Evolutionary conservation across 2,113 vertebrate genomes (phyloP), one percentile per base, ranked within the genome.

Genomic region (Opisthocomus hoazin): DNA sequence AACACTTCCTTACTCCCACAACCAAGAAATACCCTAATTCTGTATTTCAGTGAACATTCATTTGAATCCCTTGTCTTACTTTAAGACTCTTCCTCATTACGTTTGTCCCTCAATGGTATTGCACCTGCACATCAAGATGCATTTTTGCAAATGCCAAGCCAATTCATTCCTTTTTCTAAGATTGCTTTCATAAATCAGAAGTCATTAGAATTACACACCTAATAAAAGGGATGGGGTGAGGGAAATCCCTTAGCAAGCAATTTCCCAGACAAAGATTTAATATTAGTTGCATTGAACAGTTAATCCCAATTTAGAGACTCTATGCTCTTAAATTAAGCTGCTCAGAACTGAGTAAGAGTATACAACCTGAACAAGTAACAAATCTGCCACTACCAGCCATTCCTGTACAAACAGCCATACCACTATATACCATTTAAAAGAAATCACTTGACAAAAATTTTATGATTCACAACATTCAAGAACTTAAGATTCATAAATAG

Each of bases 401-500:
- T 77, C 36, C 48, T 60, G 26, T 34, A 84, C 56, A 79, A 87
- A 84, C 19, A 93, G 12, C 15, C 20, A 64, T 19, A 57, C 17
- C 32, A n/a, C 27, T 45, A 37, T 8, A 50, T 13, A 22, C n/a
- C 46, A 91, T 80, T 76, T 64, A 71, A 93, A 41, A 83, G 17
- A 93, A 97, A 63, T 54, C 37, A 34, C 46, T 66, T 87, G 34
- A 74, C 93, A 96, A 93, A 14, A 68, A 70, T 50, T 66, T 95
- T 86, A 76, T 80, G 76, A 95, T 89, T 91, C 60, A 71, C 10
- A 68, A 90, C 27, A 84, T 75, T 86, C 56, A 87, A 78, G 63
- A 30, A 23, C 63, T 96, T 94, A 96, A 94, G 27, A 36, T 63
- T 58, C 81, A 96, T 78, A 96, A 96, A 96, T 83, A 96, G 82